Conservation (phyloP, 2,888 invertebrate genomes). For the Limnephilus lunatus region DNA sequence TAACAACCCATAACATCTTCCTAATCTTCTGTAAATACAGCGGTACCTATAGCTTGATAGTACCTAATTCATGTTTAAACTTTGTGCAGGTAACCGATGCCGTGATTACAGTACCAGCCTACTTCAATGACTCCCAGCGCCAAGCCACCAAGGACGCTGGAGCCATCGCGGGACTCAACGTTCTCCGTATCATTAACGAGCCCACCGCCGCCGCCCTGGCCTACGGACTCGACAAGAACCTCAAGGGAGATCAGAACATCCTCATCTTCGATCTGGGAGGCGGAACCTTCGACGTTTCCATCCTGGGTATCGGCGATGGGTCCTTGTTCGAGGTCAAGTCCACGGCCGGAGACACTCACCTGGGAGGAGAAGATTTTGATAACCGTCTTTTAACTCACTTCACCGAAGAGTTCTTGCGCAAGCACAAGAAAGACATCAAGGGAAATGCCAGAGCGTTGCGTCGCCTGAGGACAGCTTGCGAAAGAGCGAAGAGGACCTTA, state of each 20-base stretch:
- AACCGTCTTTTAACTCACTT: conserved; percentile 88
- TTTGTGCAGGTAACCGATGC: conserved; percentile 80
- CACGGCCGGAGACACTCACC: conserved; percentile 89
- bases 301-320: conserved; percentile 92
- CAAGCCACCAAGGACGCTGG: conserved; percentile 95
- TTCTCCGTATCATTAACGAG: conserved; percentile 93
- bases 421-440: conserved; percentile 83
- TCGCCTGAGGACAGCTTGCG: conserved; percentile 90
- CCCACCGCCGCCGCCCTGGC: conserved; percentile 93
- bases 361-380: conserved; percentile 89
- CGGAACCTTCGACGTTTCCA: conserved; percentile 95
- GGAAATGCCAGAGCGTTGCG: conserved; percentile 87
- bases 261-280: conserved; percentile 89
- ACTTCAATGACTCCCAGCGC: conserved; percentile 89
- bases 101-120: conserved; percentile 90
- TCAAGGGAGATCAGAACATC: conserved; percentile 85
- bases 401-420: conserved; percentile 86
- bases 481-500: conserved; percentile 86
- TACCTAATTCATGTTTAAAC: neutral
- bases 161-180: conserved; percentile 89
- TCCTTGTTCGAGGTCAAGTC: conserved; percentile 88
- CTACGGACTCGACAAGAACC: conserved; percentile 87
- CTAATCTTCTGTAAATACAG: too few species aligned
- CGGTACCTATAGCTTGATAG: too few species aligned
- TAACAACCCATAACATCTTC: neutral